phyloP scores from a whole-genome alignment of 2,888 invertebrate species.

The Girardia tigrina region DNA sequence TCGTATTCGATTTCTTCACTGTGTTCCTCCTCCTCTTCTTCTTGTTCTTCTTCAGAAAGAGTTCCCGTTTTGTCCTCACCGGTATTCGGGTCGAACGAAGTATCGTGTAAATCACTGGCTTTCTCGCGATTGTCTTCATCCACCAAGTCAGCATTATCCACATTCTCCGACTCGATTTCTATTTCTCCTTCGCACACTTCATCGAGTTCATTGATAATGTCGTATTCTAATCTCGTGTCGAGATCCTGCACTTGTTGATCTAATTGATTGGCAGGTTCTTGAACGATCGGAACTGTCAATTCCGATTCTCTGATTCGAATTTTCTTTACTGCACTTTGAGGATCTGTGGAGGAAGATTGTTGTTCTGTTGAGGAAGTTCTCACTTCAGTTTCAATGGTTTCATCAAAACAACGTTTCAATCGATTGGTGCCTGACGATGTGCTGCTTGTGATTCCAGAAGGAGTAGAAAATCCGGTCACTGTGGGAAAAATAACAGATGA shows the following conservation, averaged over 20 bases:
- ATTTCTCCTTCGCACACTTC: background rate
- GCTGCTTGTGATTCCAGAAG: background rate
- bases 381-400: background rate
- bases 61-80: too few relatives aligned
- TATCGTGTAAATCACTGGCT: too few relatives aligned
- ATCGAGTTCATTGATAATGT: too few relatives aligned
- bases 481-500: background rate
- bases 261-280: background rate
- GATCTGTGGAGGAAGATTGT: background rate
- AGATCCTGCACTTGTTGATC: too few relatives aligned
- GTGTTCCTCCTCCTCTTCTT: background rate
- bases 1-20: background rate
- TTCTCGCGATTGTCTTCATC: too few relatives aligned
- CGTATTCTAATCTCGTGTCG: too few relatives aligned
- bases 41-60: too few relatives aligned
- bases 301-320: background rate
- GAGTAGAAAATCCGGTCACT: background rate
- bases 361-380: background rate
- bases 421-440: background rate
- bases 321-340: background rate
- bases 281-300: background rate
- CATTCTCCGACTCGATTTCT: background rate
- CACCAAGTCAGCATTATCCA: too few relatives aligned
- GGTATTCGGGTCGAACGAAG: too few relatives aligned
- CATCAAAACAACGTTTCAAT: slow-evolving; percentile 2